Percentiles rank a stretch among this genome's conserved stretches.
phyloP scores from a whole-genome alignment of 1,140 invertebrate species.

The Hormaphis cornu region DNA sequence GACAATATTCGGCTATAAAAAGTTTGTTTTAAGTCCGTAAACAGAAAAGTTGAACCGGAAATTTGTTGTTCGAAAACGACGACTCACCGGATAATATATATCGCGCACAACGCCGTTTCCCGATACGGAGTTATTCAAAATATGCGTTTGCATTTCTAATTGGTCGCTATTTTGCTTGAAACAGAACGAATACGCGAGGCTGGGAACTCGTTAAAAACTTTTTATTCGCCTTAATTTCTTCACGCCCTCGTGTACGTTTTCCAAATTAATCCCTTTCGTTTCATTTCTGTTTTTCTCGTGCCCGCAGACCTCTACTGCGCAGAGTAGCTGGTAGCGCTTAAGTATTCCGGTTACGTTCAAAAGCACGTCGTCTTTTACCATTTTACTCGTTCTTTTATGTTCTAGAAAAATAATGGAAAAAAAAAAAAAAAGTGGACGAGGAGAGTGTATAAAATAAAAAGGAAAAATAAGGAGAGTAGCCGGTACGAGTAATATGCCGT shows the following conservation, averaged over 20 bases:
- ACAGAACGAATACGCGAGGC: neutral
- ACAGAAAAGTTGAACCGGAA: slow-evolving; percentile 3
- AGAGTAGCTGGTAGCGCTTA: too few species aligned
- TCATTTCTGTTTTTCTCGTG: neutral
- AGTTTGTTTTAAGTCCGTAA: slow-evolving; percentile 14
- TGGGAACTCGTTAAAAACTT: slow-evolving; percentile 22
- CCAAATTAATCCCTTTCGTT: slow-evolving; percentile 1
- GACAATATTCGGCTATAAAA: slow-evolving; percentile 15
- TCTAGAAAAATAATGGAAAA: neutral
- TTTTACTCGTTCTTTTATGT: neutral
- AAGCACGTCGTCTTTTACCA: neutral
- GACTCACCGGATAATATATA: slow-evolving; percentile 15
- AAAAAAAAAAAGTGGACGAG: neutral
- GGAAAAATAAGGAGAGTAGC: neutral
- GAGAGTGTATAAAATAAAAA: neutral
- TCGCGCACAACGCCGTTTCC: neutral
- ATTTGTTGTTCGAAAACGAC: slow-evolving; percentile 21
- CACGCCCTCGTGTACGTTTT: neutral
- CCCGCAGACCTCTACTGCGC: too few species aligned
- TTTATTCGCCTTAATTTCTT: neutral
- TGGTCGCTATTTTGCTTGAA: slow-evolving; percentile 5
- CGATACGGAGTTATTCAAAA: slow-evolving; percentile 14
- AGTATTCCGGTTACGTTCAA: neutral
- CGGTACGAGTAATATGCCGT: neutral
- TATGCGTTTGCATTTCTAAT: slow-evolving; percentile 5